A percentile compares a stretch with the other conserved stretches of the same genome.
phyloP scores from a whole-genome alignment of 2,797 vertebrate species.

The Enteromius afrohamiltoni region DNA sequence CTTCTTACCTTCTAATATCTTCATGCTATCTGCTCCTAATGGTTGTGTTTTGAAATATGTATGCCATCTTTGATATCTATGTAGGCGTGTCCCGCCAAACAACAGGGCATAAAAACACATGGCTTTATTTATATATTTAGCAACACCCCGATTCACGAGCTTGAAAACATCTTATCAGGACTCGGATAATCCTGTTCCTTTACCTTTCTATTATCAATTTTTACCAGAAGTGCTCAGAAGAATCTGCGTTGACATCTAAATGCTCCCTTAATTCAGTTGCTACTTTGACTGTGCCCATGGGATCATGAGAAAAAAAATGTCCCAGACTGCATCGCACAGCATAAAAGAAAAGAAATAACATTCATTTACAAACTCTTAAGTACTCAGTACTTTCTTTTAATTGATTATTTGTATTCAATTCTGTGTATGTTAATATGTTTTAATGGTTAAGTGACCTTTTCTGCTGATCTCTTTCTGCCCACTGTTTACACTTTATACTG shows the following conservation, averaged over 20 bases:
- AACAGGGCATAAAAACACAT: not conserved
- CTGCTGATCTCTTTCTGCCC: not conserved
- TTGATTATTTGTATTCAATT: not conserved
- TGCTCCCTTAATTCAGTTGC: not conserved
- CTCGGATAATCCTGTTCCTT: not conserved
- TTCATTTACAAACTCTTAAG: not conserved
- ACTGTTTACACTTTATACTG: constrained; percentile 16
- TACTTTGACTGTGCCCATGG: not conserved
- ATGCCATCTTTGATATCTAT: not conserved
- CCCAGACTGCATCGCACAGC: constrained; percentile 4
- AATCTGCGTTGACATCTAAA: not conserved
- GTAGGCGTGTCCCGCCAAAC: not conserved
- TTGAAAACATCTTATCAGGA: constrained; percentile 7
- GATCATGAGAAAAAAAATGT: not conserved
- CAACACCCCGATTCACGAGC: not conserved
- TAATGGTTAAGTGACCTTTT: constrained; percentile 25
- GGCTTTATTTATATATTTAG: not conserved
- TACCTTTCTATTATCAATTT: not conserved
- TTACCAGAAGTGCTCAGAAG: not conserved
- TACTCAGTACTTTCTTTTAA: not conserved
- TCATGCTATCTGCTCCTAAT: not conserved
- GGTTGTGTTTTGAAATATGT: not conserved
- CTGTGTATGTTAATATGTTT: not conserved
- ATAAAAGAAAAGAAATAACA: not conserved
- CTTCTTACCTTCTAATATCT: not conserved